Percentiles rank a stretch among this genome's conserved stretches.
Evolutionary conservation across 2,113 vertebrate species (phyloP).

Genomic region (Elephas maximus): DNA sequence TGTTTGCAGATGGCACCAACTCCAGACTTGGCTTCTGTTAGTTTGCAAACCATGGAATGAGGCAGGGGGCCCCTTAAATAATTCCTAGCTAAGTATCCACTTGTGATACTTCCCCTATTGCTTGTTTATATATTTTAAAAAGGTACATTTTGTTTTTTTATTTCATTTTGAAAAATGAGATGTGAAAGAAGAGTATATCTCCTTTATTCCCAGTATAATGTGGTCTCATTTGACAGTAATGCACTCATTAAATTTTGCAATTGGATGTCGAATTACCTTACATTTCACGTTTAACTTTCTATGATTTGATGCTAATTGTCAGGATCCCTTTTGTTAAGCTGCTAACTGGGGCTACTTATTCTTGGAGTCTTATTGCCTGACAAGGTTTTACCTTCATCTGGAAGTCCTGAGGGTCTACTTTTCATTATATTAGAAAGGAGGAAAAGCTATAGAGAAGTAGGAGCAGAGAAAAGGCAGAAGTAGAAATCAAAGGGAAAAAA

Average conservation of each 20-base stretch:
- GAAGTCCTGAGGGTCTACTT: neutral
- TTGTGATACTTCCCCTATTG: neutral
- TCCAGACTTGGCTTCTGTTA: neutral
- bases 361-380: neutral
- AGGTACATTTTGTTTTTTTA: neutral
- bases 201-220: neutral
- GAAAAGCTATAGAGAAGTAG: neutral
- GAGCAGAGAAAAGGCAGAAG: neutral
- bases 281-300: neutral
- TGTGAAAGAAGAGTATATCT: neutral
- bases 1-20: neutral
- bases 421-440: neutral
- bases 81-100: neutral
- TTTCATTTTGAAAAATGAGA: neutral
- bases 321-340: neutral
- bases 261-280: neutral
- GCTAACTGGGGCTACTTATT: neutral
- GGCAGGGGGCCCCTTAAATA: neutral
- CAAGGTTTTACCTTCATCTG: neutral
- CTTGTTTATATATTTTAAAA: neutral
- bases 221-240: neutral
- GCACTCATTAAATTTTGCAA: neutral
- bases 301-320: neutral
- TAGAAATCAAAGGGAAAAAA: neutral
- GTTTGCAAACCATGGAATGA: neutral